phyloP scores from a whole-genome alignment of 2,113 vertebrate genomes.

The Onychorhynchus coronatus region DNA sequence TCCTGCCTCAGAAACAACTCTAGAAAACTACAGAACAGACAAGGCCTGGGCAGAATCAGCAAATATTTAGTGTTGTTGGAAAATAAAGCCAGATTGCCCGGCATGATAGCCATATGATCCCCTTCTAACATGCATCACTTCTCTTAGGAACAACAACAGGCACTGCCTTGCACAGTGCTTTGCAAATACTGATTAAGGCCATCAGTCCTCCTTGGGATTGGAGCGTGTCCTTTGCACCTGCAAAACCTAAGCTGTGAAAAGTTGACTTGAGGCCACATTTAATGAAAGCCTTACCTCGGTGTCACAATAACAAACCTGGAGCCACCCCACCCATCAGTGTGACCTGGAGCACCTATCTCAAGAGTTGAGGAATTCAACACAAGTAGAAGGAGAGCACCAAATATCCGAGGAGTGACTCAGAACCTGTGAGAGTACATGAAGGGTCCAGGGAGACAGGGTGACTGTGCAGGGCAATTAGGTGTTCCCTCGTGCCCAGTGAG shows the following conservation, averaged over 20 bases:
- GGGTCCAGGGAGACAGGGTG: background rate
- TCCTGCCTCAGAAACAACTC: background rate
- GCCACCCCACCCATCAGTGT: accelerated
- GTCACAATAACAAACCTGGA: background rate
- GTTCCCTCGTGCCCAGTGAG: background rate
- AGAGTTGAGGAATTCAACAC: background rate
- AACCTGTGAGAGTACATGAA: background rate
- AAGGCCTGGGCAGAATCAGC: background rate
- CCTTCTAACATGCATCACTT: background rate
- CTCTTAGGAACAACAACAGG: background rate
- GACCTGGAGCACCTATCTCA: background rate
- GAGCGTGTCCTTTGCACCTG: background rate
- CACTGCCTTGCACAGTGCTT: background rate
- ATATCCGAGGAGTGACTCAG: conserved; percentile 11
- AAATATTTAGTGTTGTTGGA: background rate
- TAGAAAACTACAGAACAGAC: background rate
- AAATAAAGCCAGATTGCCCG: background rate
- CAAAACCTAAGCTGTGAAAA: background rate
- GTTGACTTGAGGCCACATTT: background rate
- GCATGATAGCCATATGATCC: background rate
- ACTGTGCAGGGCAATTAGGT: background rate
- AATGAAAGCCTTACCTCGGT: background rate
- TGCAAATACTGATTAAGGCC: background rate
- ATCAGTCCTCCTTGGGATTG: background rate
- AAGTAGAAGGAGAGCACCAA: background rate